Conservation (phyloP, 2,888 invertebrate genomes). For the Chrysodeixis includens region DNA sequence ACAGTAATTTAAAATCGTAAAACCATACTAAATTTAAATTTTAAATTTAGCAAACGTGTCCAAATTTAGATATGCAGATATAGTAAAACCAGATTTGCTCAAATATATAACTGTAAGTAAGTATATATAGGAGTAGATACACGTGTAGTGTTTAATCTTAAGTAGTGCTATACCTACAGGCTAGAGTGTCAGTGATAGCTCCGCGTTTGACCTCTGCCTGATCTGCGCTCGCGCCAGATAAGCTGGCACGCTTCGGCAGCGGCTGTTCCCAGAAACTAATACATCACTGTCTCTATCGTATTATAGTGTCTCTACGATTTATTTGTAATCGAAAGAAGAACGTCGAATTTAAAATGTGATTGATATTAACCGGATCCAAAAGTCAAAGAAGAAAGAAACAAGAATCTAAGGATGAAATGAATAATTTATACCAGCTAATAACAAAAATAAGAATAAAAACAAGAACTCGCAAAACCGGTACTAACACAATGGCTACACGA, state of each 20-base stretch:
- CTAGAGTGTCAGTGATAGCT: slow-evolving; percentile 17
- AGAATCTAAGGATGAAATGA: neutral
- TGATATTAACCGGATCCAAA: too few species aligned
- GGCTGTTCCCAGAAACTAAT: slow-evolving; percentile 11
- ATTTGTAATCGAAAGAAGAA: too few species aligned
- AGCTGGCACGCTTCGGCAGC: slow-evolving; percentile 34
- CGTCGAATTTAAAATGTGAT: too few species aligned
- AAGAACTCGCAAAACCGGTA: neutral
- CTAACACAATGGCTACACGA: neutral
- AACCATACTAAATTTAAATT: neutral
- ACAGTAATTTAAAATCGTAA: neutral
- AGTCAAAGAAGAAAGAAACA: too few species aligned
- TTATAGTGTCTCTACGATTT: too few species aligned
- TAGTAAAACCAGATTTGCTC: neutral
- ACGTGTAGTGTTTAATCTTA: slow-evolving; percentile 33
- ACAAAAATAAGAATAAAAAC: neutral
- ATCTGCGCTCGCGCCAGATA: slow-evolving; percentile 40
- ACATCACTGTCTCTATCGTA: neutral
- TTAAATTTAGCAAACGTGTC: neutral
- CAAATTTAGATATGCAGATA: neutral
- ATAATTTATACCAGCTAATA: too few species aligned
- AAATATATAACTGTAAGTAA: neutral
- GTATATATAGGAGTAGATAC: neutral
- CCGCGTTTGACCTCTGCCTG: slow-evolving; percentile 23
- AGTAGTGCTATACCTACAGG: slow-evolving; percentile 6